phyloP scores from a whole-genome alignment of 1,140 invertebrate species.

The Drosophila suzukii region DNA sequence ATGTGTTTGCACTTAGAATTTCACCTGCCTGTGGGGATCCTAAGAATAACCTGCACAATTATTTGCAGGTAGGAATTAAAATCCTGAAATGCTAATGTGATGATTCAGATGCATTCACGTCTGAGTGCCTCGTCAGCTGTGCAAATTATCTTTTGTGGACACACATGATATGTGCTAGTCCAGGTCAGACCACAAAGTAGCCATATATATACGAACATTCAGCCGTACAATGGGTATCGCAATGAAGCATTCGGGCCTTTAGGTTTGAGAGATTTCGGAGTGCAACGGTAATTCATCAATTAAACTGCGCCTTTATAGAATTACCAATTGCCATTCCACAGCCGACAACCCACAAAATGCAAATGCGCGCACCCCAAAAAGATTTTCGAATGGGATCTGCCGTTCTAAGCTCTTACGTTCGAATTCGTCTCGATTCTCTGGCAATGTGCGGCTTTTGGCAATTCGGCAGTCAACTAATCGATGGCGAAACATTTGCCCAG shows the following conservation, averaged over 20 bases:
- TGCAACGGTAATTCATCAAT: conserved; percentile 77
- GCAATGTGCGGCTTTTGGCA: conserved; percentile 69
- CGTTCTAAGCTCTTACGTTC: conserved; percentile 49
- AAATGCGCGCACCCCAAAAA: conserved; percentile 52
- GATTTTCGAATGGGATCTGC: conserved; percentile 30
- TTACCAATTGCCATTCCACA: conserved; percentile 56
- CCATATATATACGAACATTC: conserved; percentile 2
- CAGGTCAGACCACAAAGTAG: conserved; percentile 53
- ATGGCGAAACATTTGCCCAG: conserved; percentile 77
- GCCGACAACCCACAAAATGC: conserved; percentile 47
- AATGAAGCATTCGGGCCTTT: conserved; percentile 26
- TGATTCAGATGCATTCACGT: conserved; percentile 60
- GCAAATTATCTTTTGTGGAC: conserved; percentile 41
- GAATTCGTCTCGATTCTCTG: conserved; percentile 12
- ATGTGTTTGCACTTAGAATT: background rate
- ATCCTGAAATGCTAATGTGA: conserved; percentile 67
- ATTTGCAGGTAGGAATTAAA: conserved; percentile 39
- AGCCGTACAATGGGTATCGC: conserved; percentile 13
- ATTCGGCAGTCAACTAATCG: conserved; percentile 76
- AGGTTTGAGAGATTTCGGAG: conserved; percentile 31
- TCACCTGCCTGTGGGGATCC: conserved; percentile 1
- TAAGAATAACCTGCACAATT: conserved; percentile 49
- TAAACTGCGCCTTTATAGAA: conserved; percentile 65
- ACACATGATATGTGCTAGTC: conserved; percentile 34
- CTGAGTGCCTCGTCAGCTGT: conserved; percentile 50